A percentile compares a stretch with the other conserved stretches of the same genome.
Evolutionary conservation across 2,888 invertebrate genomes (phyloP).

Genomic region (Synanthedon andrenaeformis): DNA sequence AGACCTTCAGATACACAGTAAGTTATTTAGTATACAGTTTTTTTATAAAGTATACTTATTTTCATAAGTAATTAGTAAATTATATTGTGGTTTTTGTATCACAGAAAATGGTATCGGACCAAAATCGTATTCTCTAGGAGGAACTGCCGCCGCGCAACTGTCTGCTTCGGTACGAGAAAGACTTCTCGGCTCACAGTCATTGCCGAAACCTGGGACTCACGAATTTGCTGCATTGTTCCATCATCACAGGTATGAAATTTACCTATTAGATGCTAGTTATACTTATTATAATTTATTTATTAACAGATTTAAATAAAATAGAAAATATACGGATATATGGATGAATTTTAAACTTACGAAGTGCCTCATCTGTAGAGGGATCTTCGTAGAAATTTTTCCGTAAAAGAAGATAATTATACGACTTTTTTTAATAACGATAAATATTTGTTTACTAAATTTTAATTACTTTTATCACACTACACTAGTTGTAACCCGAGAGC

Average conservation of each 20-base stretch:
- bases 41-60: background rate
- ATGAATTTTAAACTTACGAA: too few relatives aligned
- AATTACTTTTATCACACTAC: too few relatives aligned
- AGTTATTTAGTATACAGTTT: conserved; percentile 23
- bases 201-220: conserved; percentile 83
- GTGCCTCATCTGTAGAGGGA: too few relatives aligned
- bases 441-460: too few relatives aligned
- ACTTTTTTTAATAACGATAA: too few relatives aligned
- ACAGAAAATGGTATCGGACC: conserved; percentile 80
- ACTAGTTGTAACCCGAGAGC: too few relatives aligned
- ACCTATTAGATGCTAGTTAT: too few relatives aligned
- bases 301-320: too few relatives aligned
- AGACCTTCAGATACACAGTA: conserved; percentile 78
- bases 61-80: background rate
- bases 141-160: conserved; percentile 86
- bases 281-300: background rate
- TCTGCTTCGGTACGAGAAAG: conserved; percentile 89
- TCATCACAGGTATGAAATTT: conserved; percentile 63
- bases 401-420: too few relatives aligned
- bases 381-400: too few relatives aligned
- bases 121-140: conserved; percentile 87
- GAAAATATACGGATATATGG: too few relatives aligned
- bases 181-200: conserved; percentile 86
- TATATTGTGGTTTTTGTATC: conserved; percentile 11
- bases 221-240: conserved; percentile 75